These are phyloP conservation scores for Pogonophryne albipinna DNA, from an alignment of 2,797 vertebrate species.

Conservation along the genomic window DNA sequence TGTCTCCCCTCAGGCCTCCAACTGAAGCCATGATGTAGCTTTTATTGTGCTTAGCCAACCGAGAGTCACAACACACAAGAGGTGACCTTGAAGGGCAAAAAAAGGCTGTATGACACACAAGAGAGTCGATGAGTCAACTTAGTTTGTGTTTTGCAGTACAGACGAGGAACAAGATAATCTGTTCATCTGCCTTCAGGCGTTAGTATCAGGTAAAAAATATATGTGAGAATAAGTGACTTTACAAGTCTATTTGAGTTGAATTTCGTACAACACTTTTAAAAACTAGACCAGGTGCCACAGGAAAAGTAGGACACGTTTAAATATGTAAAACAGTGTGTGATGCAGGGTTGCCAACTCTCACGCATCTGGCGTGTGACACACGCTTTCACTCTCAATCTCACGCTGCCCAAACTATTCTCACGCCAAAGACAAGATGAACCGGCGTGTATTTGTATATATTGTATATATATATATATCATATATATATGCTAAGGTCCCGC, in stretches of 20 bases:
- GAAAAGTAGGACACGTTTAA: background rate
- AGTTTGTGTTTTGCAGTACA: background rate
- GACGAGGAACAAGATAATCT: background rate
- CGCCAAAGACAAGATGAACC: no score
- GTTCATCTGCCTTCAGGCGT: no score
- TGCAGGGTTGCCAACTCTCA: background rate
- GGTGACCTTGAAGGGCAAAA: constrained; percentile 35
- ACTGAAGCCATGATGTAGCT: constrained; percentile 28
- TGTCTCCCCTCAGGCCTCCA: constrained; percentile 28
- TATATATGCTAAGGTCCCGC: no score
- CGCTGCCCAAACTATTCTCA: no score
- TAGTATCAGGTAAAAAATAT: background rate
- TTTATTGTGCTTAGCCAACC: constrained; percentile 22
- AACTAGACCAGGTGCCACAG: background rate
- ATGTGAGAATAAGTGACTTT: background rate
- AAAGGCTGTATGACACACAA: background rate
- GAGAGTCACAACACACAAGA: constrained; percentile 15
- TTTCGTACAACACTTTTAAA: constrained; percentile 1
- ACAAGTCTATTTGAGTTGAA: background rate
- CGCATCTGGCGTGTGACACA: no score
- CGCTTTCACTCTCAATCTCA: no score
- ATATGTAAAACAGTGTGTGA: background rate
- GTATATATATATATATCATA: no score
- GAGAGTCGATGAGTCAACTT: background rate
- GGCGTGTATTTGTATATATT: no score